Evolutionary conservation across 2,888 invertebrate genomes (phyloP).

Genomic region (Mechanitis messenoides): DNA sequence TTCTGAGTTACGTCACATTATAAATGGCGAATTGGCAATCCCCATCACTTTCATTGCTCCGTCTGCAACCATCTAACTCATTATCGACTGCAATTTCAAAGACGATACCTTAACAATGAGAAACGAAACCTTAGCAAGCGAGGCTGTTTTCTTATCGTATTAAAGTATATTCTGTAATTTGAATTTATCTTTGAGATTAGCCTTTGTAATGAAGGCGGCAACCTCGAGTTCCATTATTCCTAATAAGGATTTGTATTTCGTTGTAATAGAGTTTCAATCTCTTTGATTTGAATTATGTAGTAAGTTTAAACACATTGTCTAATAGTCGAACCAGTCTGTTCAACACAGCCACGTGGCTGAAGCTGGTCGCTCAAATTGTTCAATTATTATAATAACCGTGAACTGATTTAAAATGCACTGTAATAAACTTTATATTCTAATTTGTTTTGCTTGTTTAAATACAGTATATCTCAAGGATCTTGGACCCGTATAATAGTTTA

Average conservation of each 20-base stretch:
- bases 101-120: background rate
- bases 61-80: conserved; percentile 24
- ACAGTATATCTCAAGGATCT: too few species aligned
- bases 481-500: too few species aligned
- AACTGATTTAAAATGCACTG: conserved; percentile 18
- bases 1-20: conserved; percentile 27
- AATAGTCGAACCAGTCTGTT: conserved; percentile 37
- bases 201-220: conserved; percentile 14
- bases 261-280: conserved; percentile 36
- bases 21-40: conserved; percentile 26
- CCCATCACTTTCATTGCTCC: conserved; percentile 23
- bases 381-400: conserved; percentile 23
- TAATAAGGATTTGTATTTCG: conserved; percentile 20
- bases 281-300: conserved; percentile 20
- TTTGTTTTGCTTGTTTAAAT: background rate
- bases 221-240: conserved; percentile 24
- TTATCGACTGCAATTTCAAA: conserved; percentile 19
- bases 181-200: background rate
- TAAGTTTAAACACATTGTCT: conserved; percentile 23
- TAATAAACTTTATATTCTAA: conserved; percentile 8
- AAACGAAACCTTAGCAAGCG: background rate
- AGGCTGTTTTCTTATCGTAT: background rate
- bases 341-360: conserved; percentile 37
- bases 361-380: conserved; percentile 36
- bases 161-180: background rate